Evolutionary conservation across 2,797 vertebrate species (phyloP).

Genomic region (Brachymystax lenok): DNA sequence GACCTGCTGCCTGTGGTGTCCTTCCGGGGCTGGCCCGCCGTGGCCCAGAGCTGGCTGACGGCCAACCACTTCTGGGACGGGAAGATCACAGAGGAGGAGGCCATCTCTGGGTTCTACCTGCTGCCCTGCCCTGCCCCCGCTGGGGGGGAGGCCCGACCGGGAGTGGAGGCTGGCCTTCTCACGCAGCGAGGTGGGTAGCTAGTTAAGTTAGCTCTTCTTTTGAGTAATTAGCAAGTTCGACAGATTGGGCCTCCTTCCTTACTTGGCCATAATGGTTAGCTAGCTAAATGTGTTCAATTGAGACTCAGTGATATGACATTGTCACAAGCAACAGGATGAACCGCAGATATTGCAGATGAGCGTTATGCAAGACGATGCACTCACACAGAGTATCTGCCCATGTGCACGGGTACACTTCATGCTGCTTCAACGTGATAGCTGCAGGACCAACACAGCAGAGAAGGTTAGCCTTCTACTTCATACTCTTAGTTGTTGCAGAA

Average conservation of each 20-base stretch:
- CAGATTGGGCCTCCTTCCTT: neutral
- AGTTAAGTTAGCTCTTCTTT: neutral
- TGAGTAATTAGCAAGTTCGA: no score
- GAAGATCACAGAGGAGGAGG: slow-evolving; percentile 82
- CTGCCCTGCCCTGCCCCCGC: slow-evolving; percentile 79
- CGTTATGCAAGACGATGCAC: no score
- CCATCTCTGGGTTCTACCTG: slow-evolving; percentile 85
- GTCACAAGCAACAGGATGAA: no score
- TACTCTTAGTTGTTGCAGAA: no score
- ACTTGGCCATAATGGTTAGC: neutral
- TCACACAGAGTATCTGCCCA: no score
- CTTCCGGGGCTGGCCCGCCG: slow-evolving; percentile 86
- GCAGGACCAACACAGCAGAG: no score
- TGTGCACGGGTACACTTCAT: no score
- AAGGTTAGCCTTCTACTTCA: no score
- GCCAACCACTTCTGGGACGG: slow-evolving; percentile 89
- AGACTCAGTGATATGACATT: no score
- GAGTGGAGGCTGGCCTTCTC: slow-evolving; percentile 88
- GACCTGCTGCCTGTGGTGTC: slow-evolving; percentile 88
- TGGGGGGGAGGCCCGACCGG: slow-evolving; percentile 71
- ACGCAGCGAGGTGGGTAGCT: slow-evolving; percentile 77
- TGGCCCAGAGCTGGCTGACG: slow-evolving; percentile 82
- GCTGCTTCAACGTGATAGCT: no score
- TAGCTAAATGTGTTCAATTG: no score
- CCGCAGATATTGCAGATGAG: no score